A percentile compares a stretch with the other conserved stretches of the same genome.
Evolutionary conservation across 2,797 vertebrate genomes (phyloP).

Genomic region (Hydrocynus forskahlii): DNA sequence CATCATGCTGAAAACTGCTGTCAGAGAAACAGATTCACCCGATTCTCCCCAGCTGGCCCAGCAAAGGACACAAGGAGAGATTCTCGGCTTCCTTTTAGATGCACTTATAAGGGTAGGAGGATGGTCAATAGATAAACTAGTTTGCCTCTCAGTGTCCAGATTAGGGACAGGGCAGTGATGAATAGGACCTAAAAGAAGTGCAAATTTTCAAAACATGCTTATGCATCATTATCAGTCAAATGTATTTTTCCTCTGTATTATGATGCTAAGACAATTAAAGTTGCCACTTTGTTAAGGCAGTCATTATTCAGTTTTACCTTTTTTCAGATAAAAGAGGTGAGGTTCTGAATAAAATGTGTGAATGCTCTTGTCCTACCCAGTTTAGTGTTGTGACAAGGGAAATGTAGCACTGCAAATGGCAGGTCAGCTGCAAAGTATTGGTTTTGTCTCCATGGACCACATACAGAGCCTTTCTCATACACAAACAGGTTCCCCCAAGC

Average conservation of each 20-base stretch:
- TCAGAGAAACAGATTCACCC: constrained; percentile 46
- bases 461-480: constrained; percentile 1
- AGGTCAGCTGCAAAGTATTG: constrained; percentile 18
- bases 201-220: neutral
- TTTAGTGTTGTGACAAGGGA: constrained; percentile 25
- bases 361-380: constrained; percentile 2
- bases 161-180: constrained; percentile 27
- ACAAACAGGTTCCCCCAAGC: neutral
- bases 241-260: neutral
- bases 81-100: constrained; percentile 11
- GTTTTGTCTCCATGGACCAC: constrained; percentile 3
- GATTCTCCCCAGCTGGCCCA: constrained; percentile 18
- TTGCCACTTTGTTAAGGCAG: neutral
- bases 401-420: constrained; percentile 22
- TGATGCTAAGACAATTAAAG: neutral
- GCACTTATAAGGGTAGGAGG: constrained; percentile 13
- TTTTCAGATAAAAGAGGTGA: constrained; percentile 14
- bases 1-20: constrained; percentile 46
- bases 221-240: neutral
- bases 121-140: constrained; percentile 18
- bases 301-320: constrained; percentile 17
- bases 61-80: constrained; percentile 14
- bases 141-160: constrained; percentile 19
- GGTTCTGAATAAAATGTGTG: constrained; percentile 13
- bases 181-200: constrained; percentile 10